Conservation (phyloP, 2,113 vertebrate species). For the Arothron firmamentum region DNA sequence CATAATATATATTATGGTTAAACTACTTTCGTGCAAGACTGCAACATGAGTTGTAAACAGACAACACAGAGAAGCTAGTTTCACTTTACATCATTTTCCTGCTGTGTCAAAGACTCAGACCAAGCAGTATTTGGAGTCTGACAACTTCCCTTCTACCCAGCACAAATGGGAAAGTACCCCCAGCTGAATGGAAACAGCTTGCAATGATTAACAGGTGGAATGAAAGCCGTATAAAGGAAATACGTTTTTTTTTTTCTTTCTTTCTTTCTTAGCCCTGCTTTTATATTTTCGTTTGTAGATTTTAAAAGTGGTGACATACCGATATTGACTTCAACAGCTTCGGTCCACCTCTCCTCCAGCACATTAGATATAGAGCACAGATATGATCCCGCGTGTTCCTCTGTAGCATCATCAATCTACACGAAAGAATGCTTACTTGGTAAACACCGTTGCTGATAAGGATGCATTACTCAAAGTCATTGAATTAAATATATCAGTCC, state of each 20-base stretch:
- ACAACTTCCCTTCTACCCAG: constrained; percentile 58
- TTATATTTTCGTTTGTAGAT: too few relatives aligned
- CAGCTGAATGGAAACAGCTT: constrained; percentile 55
- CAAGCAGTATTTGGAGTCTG: constrained; percentile 40
- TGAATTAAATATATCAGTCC: constrained; percentile 8
- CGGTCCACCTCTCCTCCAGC: constrained; percentile 77
- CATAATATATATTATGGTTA: neutral
- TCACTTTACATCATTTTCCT: constrained; percentile 66
- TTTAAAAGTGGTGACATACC: constrained; percentile 61
- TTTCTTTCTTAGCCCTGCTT: too few relatives aligned
- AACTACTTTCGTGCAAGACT: neutral
- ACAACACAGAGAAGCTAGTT: constrained; percentile 41
- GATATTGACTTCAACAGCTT: constrained; percentile 65
- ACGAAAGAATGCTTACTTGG: neutral
- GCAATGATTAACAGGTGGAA: constrained; percentile 26
- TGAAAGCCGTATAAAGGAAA: constrained; percentile 17
- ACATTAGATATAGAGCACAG: constrained; percentile 81
- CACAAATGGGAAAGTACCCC: constrained; percentile 72
- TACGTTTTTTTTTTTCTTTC: neutral
- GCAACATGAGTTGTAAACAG: constrained; percentile 17
- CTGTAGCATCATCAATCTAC: constrained; percentile 60
- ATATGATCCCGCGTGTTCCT: constrained; percentile 70
- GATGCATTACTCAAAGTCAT: neutral
- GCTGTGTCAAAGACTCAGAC: constrained; percentile 30
- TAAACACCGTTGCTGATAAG: neutral